Evolutionary conservation across 92 coral and sea anemone genomes (phyloP), one percentile per base, ranked within the genome.

Genomic region (Bergia puertoricense): DNA sequence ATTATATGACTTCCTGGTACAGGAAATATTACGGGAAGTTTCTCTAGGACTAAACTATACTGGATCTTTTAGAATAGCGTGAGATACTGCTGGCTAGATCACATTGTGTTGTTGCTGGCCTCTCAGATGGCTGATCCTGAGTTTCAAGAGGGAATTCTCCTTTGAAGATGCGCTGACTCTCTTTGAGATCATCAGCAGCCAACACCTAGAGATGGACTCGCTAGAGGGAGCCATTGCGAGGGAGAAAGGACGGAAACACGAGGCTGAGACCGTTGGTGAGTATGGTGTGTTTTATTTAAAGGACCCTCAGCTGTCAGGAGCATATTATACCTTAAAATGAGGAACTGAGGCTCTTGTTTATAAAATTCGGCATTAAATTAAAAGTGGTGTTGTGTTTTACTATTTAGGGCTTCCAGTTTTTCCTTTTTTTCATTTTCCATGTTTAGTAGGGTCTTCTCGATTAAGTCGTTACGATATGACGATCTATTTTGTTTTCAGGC

Each of bases 141-240:
- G 95, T 8, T 97, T 97, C 89, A 97, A 97, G 84, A 89, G 99
- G 81, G 99, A 97, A 88, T 97, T 97, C 76, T 77, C 92, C 59
- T 97, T 90, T 48, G 92, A 90, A 36, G 99, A 97, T 71, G 94
- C 99, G 20, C 85, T 97, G 30, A 97, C 94, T 85, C 88, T 97
- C 57, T 97, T 97, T 88, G 99, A 97, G 67, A 97, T 97, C 76
- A 88, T 97, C n/a, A 95, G 97, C 89, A 95, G 99, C 69, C 99
- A 95, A 23, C 98, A 97, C 75, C 94, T 97, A 13, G 99, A 97
- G 86, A 85, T 95, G 74, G 94, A 92, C 44, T 97, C 99, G 5
- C 75, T 95, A 85, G 99, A 97, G 45, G 99, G 97, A 36, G 98
- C 94, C 69, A 92, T 87, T 66, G 99, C 96, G 67, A 88, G 99